These are phyloP conservation scores for Glomeris marginata DNA, from an alignment of 2,888 invertebrate species.

Conservation along the genomic window DNA sequence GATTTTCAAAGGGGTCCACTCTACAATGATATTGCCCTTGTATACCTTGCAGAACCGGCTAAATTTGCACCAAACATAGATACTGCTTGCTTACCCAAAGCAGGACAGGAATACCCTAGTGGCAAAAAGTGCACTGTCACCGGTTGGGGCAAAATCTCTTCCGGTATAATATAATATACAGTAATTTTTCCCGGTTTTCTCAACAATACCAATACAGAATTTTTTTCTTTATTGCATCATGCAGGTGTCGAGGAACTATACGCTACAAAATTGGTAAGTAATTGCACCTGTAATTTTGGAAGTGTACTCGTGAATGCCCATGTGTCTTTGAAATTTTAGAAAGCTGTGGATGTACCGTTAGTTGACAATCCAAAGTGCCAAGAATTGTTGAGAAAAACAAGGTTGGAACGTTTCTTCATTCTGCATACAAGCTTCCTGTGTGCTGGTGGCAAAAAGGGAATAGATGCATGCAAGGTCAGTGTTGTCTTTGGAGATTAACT, in stretches of 20 bases:
- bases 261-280: too few relatives aligned
- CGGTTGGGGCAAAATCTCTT: slow-evolving; percentile 59
- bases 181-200: too few relatives aligned
- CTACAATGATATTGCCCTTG: slow-evolving; percentile 56
- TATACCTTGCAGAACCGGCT: slow-evolving; percentile 46
- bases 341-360: slow-evolving; percentile 76
- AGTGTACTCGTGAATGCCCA: too few relatives aligned
- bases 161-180: slow-evolving; percentile 41
- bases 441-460: slow-evolving; percentile 89
- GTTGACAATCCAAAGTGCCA: slow-evolving; percentile 65
- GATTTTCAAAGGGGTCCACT: slow-evolving; percentile 33
- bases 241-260: not conserved
- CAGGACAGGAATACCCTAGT: slow-evolving; percentile 12
- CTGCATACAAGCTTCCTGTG: slow-evolving; percentile 66
- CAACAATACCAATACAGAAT: slow-evolving; percentile 13
- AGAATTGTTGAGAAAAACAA: slow-evolving; percentile 58
- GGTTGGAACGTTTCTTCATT: slow-evolving; percentile 70
- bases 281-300: too few relatives aligned
- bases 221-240: not conserved
- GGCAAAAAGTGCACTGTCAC: slow-evolving; percentile 43
- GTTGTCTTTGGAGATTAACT: not conserved
- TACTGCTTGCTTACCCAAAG: slow-evolving; percentile 47
- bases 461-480: slow-evolving; percentile 71
- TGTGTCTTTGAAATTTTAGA: not conserved
- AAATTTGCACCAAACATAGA: slow-evolving; percentile 51